phyloP scores from a whole-genome alignment of 2,113 vertebrate genomes.

The Platysternon megacephalum region DNA sequence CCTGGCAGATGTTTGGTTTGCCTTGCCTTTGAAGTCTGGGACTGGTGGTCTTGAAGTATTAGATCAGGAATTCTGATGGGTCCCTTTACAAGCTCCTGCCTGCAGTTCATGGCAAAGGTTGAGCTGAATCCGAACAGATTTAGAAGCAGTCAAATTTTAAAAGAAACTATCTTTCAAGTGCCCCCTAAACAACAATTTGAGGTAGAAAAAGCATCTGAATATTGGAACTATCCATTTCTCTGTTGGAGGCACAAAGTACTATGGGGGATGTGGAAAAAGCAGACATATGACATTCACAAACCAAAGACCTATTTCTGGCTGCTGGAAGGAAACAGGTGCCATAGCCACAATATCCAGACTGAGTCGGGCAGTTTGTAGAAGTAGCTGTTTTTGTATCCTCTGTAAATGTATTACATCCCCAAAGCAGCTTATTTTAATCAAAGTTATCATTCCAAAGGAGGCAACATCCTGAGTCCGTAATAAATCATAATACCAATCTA shows the following conservation, averaged over 20 bases:
- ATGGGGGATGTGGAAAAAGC: background rate
- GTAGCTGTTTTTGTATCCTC: background rate
- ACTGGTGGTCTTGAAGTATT: background rate
- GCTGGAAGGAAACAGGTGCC: background rate
- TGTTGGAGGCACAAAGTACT: background rate
- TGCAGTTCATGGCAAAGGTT: conserved; percentile 3
- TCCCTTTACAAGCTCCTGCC: background rate
- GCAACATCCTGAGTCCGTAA: background rate
- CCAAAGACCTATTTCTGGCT: background rate
- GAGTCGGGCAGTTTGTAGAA: background rate
- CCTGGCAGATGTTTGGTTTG: conserved; percentile 13
- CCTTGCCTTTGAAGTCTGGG: conserved; percentile 17
- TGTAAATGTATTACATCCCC: background rate
- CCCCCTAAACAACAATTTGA: background rate
- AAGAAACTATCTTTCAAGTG: background rate
- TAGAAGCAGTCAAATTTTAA: background rate
- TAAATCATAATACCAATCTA: background rate
- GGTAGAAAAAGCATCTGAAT: background rate
- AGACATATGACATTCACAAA: background rate
- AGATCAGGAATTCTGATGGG: background rate
- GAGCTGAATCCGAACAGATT: conserved; percentile 1
- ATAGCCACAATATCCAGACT: background rate
- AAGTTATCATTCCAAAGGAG: background rate
- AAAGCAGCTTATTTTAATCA: background rate
- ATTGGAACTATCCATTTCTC: background rate